Conservation (phyloP, 2,888 invertebrate species). For the Chloromyia formosa region DNA sequence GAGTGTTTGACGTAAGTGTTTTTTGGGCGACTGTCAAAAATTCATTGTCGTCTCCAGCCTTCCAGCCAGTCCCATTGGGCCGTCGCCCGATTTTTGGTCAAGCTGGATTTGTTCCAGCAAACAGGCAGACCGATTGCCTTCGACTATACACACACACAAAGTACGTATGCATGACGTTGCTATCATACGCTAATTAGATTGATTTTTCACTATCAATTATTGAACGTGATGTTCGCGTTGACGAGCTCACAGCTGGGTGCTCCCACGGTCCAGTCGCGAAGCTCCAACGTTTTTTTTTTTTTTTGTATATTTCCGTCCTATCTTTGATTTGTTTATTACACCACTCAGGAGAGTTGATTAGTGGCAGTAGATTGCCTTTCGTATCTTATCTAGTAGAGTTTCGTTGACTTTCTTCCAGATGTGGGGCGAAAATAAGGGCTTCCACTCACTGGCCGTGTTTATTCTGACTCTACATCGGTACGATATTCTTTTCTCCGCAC, state of each 20-base stretch:
- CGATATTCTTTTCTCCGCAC: too few species aligned
- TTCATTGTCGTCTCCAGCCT: constrained; percentile 20
- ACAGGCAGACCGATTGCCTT: neutral
- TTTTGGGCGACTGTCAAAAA: constrained; percentile 30
- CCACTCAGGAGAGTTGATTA: too few species aligned
- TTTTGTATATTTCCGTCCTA: too few species aligned
- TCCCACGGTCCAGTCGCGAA: constrained; percentile 21
- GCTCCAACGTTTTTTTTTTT: neutral
- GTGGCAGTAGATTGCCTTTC: too few species aligned
- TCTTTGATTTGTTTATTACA: too few species aligned
- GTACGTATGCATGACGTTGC: constrained; percentile 22
- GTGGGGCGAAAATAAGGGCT: too few species aligned
- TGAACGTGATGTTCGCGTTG: neutral
- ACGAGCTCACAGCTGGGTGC: constrained; percentile 19
- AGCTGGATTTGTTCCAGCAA: too few species aligned
- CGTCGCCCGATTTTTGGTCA: neutral
- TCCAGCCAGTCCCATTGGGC: neutral
- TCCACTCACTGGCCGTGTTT: too few species aligned
- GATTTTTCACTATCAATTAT: constrained; percentile 28
- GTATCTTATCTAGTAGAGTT: too few species aligned
- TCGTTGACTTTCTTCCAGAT: too few species aligned
- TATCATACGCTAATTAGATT: constrained; percentile 33
- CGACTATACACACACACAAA: neutral
- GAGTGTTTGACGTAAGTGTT: constrained; percentile 40
- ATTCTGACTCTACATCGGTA: too few species aligned